A percentile compares a stretch with the other conserved stretches of the same genome.
Evolutionary conservation across 2,797 vertebrate species (phyloP).

Genomic region (Chelmon rostratus): DNA sequence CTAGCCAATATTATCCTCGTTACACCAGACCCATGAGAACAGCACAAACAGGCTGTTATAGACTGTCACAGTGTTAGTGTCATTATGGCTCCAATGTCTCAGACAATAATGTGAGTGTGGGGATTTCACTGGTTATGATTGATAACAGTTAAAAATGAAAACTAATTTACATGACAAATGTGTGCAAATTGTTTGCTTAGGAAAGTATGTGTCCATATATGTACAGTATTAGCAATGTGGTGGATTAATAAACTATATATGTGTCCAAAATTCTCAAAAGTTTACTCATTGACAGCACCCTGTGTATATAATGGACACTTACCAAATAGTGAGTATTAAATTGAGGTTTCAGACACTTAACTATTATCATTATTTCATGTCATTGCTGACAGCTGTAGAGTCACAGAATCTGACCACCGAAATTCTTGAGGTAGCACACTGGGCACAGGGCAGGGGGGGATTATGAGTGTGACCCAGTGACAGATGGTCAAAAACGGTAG

Average conservation of each 20-base stretch:
- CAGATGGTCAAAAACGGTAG: no score
- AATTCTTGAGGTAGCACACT: no score
- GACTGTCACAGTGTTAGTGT: constrained; percentile 26
- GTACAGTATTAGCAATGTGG: neutral
- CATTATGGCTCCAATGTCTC: constrained; percentile 20
- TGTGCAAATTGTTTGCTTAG: neutral
- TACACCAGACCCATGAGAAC: constrained; percentile 70
- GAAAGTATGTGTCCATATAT: neutral
- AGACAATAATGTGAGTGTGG: constrained; percentile 71
- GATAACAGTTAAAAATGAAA: neutral
- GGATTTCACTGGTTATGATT: constrained; percentile 27
- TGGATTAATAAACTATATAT: neutral
- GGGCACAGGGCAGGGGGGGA: no score
- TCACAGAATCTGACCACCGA: no score
- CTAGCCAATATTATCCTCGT: constrained; percentile 75
- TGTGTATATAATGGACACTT: neutral
- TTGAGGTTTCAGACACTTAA: neutral
- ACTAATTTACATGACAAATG: neutral
- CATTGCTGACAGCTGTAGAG: neutral
- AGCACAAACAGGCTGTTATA: constrained; percentile 37
- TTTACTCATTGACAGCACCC: neutral
- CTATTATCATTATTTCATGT: neutral
- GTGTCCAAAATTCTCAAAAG: neutral
- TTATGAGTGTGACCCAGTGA: no score
- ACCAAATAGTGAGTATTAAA: neutral